These are phyloP conservation scores for Mus minutoides DNA, from an alignment of 2,797 vertebrate genomes.

Conservation along the genomic window DNA sequence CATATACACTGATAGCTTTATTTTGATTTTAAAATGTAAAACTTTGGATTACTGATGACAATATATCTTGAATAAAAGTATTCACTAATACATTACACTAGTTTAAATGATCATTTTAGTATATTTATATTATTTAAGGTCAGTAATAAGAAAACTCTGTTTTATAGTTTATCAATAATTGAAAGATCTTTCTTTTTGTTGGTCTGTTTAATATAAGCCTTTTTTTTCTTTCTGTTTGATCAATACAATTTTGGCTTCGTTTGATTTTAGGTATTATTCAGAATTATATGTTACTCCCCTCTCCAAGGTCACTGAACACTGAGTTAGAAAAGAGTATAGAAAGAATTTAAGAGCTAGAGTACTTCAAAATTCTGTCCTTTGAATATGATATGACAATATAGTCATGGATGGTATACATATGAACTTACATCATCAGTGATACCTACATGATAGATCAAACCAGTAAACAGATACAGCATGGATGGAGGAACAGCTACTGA, in stretches of 20 bases:
- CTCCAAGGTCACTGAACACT: not conserved
- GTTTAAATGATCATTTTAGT: not conserved
- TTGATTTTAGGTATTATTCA: not conserved
- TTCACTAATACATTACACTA: not conserved
- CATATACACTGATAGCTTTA: not conserved
- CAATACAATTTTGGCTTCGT: not conserved
- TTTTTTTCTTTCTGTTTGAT: not conserved
- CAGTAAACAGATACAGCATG: not conserved
- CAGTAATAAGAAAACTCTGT: not conserved
- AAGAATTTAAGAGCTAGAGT: not conserved
- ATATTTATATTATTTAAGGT: not conserved
- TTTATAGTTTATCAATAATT: not conserved
- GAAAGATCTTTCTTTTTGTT: not conserved
- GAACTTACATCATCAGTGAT: not conserved
- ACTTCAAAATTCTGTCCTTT: not conserved
- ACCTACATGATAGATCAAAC: not conserved
- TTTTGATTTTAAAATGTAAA: slow-evolving; percentile 33
- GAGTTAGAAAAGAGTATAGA: not conserved
- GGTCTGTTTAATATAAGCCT: not conserved
- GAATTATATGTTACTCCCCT: not conserved
- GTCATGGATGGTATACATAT: not conserved
- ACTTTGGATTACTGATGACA: slow-evolving; percentile 6
- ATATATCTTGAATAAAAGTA: not conserved
- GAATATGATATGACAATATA: not conserved
- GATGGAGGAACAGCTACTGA: not conserved